phyloP scores from a whole-genome alignment of 2,113 vertebrate species.

The Mugil cephalus region DNA sequence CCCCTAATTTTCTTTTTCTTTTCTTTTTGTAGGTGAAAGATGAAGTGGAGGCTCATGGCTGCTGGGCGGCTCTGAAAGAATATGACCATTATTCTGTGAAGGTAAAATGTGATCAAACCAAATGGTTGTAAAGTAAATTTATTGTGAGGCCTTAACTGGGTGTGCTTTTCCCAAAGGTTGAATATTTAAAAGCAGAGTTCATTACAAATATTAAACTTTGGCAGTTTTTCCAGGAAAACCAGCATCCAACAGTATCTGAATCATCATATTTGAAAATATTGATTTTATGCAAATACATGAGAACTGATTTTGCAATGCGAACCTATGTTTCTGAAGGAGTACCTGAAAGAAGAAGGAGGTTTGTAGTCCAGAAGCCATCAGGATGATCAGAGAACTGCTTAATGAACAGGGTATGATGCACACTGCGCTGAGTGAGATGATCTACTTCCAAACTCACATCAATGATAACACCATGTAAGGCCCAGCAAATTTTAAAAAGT shows the following conservation, averaged over 20 bases:
- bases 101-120: conserved; percentile 40
- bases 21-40: conserved; percentile 34
- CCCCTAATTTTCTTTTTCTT: no score
- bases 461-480: conserved; percentile 67
- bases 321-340: conserved; percentile 69
- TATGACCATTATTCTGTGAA: conserved; percentile 53
- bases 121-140: no score
- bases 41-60: conserved; percentile 21
- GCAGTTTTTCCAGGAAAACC: no score
- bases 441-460: conserved; percentile 72
- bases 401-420: conserved; percentile 76
- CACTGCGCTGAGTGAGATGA: conserved; percentile 70
- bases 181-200: no score
- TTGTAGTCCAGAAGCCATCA: conserved; percentile 70
- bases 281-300: no score
- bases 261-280: no score
- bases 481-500: no score
- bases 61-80: conserved; percentile 15
- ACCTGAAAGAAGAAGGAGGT: conserved; percentile 62
- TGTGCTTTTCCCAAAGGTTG: no score
- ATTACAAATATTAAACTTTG: no score
- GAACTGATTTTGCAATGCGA: no score
- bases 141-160: no score
- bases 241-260: no score
- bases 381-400: conserved; percentile 80